Conservation (phyloP, 2,888 invertebrate genomes). For the Conomelus anceps region DNA sequence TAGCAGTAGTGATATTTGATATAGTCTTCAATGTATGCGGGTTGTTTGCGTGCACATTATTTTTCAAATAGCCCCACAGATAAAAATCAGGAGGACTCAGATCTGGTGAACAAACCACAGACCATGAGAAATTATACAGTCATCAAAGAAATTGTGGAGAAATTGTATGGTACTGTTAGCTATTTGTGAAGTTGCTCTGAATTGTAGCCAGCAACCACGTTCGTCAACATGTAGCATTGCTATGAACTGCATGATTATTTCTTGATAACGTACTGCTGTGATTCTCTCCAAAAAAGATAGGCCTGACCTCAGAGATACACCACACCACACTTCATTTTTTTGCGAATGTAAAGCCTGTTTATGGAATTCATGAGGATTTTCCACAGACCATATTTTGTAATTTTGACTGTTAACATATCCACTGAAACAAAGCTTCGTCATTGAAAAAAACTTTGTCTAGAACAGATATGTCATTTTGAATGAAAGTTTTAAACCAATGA, state of each 20-base stretch:
- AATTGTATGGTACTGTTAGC: not conserved
- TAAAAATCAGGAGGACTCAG: no score
- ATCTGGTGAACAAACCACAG: not conserved
- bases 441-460: not conserved
- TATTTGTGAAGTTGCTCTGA: not conserved
- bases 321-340: not conserved
- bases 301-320: not conserved
- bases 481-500: not conserved
- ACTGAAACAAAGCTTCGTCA: not conserved
- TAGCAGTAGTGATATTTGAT: no score
- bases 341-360: not conserved
- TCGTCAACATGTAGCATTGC: not conserved
- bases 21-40: no score
- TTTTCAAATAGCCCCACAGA: no score
- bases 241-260: not conserved
- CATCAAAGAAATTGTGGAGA: not conserved
- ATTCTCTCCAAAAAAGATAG: not conserved
- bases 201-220: not conserved
- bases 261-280: not conserved
- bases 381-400: constrained; percentile 4
- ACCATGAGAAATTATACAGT: not conserved
- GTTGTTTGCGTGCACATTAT: no score
- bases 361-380: not conserved
- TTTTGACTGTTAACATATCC: not conserved
- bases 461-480: constrained; percentile 2